Percentiles rank a stretch among this genome's conserved stretches.
Conservation (phyloP, 2,888 invertebrate genomes). For the Chironomus riparius region DNA sequence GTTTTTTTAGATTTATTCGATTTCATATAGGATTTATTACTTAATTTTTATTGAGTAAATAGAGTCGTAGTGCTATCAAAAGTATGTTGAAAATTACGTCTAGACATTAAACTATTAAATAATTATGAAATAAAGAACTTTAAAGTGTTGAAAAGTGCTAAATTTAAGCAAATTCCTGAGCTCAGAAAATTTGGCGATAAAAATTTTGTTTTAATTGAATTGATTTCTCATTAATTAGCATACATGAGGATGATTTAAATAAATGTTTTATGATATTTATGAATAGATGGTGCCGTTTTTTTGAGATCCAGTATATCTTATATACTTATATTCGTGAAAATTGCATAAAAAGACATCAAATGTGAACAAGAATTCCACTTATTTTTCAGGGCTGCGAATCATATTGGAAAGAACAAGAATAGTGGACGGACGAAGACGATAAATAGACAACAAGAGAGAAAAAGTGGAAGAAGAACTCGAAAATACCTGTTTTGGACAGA, state of each 20-base stretch:
- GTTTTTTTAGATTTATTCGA: too few relatives aligned
- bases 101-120: background rate
- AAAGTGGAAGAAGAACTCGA: slow-evolving; percentile 23
- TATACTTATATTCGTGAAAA: too few relatives aligned
- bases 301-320: background rate
- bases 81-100: background rate
- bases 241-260: background rate
- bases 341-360: background rate
- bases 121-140: too few relatives aligned
- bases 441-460: slow-evolving; percentile 15
- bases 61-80: background rate
- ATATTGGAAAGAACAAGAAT: slow-evolving; percentile 6
- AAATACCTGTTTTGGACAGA: slow-evolving; percentile 26
- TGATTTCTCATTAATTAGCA: slow-evolving; percentile 2
- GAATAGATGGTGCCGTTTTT: background rate
- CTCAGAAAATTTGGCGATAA: background rate
- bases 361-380: slow-evolving; percentile 15
- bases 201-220: slow-evolving; percentile 17
- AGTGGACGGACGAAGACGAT: slow-evolving; percentile 16
- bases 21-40: too few relatives aligned
- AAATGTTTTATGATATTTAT: background rate
- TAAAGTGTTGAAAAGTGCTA: background rate
- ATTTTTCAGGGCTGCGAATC: slow-evolving; percentile 20
- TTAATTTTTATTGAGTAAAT: too few relatives aligned
- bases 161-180: background rate